phyloP scores from a whole-genome alignment of 2,888 invertebrate genomes.

The Ypsolopha sequella region DNA sequence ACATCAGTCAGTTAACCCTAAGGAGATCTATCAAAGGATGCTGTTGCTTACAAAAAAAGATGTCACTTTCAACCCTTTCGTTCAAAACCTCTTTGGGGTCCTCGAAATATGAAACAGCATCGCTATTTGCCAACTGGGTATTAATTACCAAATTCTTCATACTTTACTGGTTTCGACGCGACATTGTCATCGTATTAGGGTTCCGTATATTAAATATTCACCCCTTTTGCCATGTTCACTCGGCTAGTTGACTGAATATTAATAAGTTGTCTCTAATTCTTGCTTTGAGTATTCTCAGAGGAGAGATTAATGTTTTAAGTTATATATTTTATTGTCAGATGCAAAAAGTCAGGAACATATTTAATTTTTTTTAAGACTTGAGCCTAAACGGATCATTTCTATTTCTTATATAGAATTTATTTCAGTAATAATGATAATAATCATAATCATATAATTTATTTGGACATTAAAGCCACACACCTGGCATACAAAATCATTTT shows the following conservation, averaged over 20 bases:
- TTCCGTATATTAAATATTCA: conserved; percentile 44
- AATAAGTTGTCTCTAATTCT: conserved; percentile 23
- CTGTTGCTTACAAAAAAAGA: background rate
- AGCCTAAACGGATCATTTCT: too few relatives aligned
- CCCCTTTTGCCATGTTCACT: conserved; percentile 35
- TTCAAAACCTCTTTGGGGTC: background rate
- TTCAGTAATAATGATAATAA: too few relatives aligned
- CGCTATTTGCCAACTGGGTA: conserved; percentile 24
- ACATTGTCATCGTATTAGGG: conserved; percentile 24
- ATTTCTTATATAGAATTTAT: too few relatives aligned
- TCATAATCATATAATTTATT: background rate
- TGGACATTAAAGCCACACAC: background rate
- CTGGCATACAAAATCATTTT: too few relatives aligned
- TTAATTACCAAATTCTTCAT: conserved; percentile 63
- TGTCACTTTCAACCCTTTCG: background rate
- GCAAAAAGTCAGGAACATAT: too few relatives aligned
- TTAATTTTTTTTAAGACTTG: too few relatives aligned
- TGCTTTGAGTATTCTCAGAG: background rate
- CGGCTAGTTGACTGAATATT: conserved; percentile 59
- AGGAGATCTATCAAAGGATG: too few relatives aligned
- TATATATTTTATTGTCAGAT: too few relatives aligned
- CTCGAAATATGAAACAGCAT: background rate
- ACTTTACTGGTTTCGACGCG: conserved; percentile 50
- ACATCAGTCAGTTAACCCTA: background rate
- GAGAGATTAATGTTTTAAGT: too few relatives aligned